phyloP scores from a whole-genome alignment of 2,888 invertebrate species.

The Sinodicranocentrus sp. region DNA sequence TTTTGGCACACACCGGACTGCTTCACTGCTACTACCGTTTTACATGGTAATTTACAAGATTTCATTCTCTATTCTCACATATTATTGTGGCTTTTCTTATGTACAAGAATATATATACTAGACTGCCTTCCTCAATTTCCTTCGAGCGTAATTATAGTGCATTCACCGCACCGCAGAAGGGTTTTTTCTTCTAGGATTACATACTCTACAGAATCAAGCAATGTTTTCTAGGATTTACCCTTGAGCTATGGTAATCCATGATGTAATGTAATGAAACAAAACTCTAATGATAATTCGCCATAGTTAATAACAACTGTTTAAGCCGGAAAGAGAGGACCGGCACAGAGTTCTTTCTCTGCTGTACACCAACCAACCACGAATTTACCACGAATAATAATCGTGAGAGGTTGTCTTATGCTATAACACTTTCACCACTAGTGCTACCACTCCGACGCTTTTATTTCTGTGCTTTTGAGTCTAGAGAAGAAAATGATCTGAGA shows the following conservation, averaged over 20 bases:
- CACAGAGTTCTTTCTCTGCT: not conserved
- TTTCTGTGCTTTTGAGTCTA: not conserved
- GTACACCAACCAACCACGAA: slow-evolving; percentile 10
- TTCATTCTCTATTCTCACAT: not conserved
- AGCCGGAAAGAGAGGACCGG: not conserved
- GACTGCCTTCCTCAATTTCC: no score
- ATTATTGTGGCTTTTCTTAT: no score
- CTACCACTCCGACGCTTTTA: not conserved
- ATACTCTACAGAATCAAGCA: not conserved
- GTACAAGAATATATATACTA: no score
- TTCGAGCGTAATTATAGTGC: not conserved
- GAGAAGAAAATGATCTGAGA: not conserved
- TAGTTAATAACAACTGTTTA: not conserved
- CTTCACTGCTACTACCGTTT: no score
- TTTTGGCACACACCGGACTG: not conserved
- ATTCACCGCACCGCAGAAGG: slow-evolving; percentile 14
- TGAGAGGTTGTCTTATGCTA: not conserved
- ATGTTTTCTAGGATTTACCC: not conserved
- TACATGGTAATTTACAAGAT: not conserved
- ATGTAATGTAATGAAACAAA: slow-evolving; percentile 9
- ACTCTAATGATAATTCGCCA: not conserved
- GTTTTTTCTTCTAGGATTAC: slow-evolving; percentile 8
- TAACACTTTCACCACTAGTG: no score
- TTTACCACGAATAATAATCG: slow-evolving; percentile 5
- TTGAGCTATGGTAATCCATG: slow-evolving; percentile 13